Evolutionary conservation across 2,113 vertebrate genomes (phyloP).

Genomic region (Hyaena hyaena): DNA sequence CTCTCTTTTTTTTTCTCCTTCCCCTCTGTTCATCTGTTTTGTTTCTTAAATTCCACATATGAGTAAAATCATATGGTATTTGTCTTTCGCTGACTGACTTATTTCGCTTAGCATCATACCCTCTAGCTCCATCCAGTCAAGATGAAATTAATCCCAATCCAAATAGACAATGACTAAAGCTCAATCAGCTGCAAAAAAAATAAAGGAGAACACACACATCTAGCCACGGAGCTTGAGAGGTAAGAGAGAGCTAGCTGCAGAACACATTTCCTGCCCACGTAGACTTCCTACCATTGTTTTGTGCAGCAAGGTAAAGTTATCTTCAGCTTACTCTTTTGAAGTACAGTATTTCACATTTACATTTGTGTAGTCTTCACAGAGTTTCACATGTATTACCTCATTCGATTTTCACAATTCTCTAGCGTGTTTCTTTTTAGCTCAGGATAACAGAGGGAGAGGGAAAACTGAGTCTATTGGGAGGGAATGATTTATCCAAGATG

Average conservation of each 20-base stretch:
- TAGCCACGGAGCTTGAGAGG: not conserved
- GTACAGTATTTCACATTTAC: not conserved
- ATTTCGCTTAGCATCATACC: not conserved
- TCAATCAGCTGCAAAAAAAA: not conserved
- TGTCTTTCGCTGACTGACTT: not conserved
- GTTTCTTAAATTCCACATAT: not conserved
- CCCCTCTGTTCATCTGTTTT: not conserved
- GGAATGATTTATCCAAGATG: not conserved
- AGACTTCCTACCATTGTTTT: not conserved
- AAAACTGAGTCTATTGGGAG: not conserved
- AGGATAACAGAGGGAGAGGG: not conserved
- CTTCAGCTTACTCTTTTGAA: not conserved
- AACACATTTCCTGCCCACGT: not conserved
- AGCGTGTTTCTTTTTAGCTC: not conserved
- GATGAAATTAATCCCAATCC: not conserved
- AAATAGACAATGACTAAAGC: not conserved
- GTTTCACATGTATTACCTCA: not conserved
- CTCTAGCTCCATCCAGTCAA: not conserved
- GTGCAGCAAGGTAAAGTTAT: not conserved
- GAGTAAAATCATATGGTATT: not conserved
- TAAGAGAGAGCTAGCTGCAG: not conserved
- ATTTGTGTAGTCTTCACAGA: not conserved
- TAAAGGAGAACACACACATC: not conserved
- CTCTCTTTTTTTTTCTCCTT: not conserved
- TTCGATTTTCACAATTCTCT: not conserved